Evolutionary conservation across 1,140 invertebrate genomes (phyloP).

Genomic region (Neodiprion pinetum): DNA sequence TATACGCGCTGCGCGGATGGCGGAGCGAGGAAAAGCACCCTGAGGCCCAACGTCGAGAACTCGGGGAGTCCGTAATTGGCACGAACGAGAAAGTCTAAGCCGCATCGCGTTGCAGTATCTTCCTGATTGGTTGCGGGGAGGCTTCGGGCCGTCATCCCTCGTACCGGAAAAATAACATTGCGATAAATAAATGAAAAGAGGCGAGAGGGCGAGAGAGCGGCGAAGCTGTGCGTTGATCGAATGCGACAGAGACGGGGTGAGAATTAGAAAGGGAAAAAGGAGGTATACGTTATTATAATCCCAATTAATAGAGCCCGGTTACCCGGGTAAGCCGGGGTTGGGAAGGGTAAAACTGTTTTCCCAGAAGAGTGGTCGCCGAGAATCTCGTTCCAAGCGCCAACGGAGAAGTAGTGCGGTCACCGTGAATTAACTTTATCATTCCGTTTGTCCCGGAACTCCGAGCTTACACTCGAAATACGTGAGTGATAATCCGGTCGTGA

Average conservation of each 20-base stretch:
- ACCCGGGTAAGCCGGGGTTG: neutral
- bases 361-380: neutral
- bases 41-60: neutral
- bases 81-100: neutral
- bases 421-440: neutral
- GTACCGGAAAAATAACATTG: neutral
- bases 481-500: constrained; percentile 5
- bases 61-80: neutral
- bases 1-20: neutral
- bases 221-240: neutral
- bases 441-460: neutral
- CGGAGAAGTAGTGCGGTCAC: neutral
- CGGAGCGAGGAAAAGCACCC: neutral
- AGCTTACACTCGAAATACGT: neutral
- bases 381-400: neutral
- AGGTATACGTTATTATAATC: constrained; percentile 4
- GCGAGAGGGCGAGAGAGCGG: neutral
- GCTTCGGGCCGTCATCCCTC: neutral
- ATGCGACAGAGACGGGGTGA: neutral
- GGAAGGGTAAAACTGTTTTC: neutral
- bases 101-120: neutral
- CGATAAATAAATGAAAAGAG: neutral
- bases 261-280: neutral
- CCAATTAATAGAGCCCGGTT: constrained; percentile 10
- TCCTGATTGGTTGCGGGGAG: neutral